Evolutionary conservation across 2,888 invertebrate genomes (phyloP), one percentile per base, ranked within the genome.

Genomic region (Leptinotarsa juncta): DNA sequence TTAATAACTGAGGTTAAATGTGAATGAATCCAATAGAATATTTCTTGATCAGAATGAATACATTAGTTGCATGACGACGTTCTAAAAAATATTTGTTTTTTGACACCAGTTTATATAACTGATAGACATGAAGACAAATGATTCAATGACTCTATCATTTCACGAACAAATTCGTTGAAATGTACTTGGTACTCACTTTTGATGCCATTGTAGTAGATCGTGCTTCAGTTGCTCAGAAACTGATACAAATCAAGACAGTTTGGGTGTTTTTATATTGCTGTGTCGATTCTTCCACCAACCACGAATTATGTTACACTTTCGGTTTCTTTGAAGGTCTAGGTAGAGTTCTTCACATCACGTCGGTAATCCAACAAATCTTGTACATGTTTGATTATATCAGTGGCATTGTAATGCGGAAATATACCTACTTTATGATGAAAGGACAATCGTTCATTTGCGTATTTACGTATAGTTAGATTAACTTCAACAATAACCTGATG

Each of bases 271-370:
- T 83, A 83, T 82, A 82, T 80, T 73, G 70, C 71, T 75, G 73
- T 65, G 65, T 60, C 14, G 20, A 67, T 60, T 49, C 49, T 75
- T 76, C 78, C 80, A 78, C 70, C 74, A 76, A 77, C 71, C 77
- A 79, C 10, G 67, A 16, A n/a, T 53, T 51, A 4, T 83, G 85
- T 83, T 85, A 84, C 84, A 86, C 87, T 87, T 86, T 86, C 86
- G 79, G 81, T 83, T 80, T 81, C 80, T 74, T 71, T 80, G 84
- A 86, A 86, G 86, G 86, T 85, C 86, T 86, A 82, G 85, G 86
- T 84, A 85, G 84, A 81, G 32, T 23, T 65, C 71, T 75, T 48
- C 68, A 32, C 69, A 16, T 23, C 42, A 26, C 4, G 48, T 48
- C 16, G 16, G 16, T 67, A n/a, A 14, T 3, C 14, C 66, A 18